phyloP scores from a whole-genome alignment of 2,888 invertebrate genomes.

The Keiferia lycopersicella region DNA sequence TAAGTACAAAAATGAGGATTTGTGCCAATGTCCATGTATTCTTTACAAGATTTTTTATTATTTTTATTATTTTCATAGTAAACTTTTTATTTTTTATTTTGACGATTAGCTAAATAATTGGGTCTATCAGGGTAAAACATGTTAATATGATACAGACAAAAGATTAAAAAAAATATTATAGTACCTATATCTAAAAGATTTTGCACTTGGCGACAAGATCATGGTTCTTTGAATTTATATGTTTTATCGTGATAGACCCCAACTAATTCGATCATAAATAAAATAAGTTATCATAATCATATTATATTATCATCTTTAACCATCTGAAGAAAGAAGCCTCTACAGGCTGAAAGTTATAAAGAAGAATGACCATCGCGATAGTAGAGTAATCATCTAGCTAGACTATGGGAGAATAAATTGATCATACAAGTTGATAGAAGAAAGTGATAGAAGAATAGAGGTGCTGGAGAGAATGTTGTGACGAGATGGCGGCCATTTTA shows the following conservation, averaged over 20 bases:
- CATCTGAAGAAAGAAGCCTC: not conserved
- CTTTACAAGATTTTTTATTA: slow-evolving; percentile 13
- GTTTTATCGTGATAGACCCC: too few relatives aligned
- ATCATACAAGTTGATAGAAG: not conserved
- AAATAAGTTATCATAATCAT: too few relatives aligned
- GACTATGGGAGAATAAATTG: not conserved
- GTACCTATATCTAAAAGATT: too few relatives aligned
- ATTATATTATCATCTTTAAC: not conserved
- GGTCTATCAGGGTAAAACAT: too few relatives aligned
- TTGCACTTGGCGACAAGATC: too few relatives aligned
- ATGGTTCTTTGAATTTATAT: too few relatives aligned
- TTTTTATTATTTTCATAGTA: slow-evolving; percentile 20
- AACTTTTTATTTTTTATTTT: slow-evolving; percentile 12
- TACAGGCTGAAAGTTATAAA: not conserved
- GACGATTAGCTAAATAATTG: not conserved
- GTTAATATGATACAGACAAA: too few relatives aligned
- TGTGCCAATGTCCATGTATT: slow-evolving; percentile 28
- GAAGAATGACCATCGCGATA: not conserved
- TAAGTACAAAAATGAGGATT: slow-evolving; percentile 29
- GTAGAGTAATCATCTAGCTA: not conserved
- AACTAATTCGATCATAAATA: too few relatives aligned
- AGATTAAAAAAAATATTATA: too few relatives aligned
- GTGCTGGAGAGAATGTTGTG: slow-evolving; percentile 26
- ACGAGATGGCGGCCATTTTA: slow-evolving; percentile 28
- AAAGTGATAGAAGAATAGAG: slow-evolving; percentile 19